Conservation (phyloP, 1,140 invertebrate genomes). For the Agrilus planipennis region DNA sequence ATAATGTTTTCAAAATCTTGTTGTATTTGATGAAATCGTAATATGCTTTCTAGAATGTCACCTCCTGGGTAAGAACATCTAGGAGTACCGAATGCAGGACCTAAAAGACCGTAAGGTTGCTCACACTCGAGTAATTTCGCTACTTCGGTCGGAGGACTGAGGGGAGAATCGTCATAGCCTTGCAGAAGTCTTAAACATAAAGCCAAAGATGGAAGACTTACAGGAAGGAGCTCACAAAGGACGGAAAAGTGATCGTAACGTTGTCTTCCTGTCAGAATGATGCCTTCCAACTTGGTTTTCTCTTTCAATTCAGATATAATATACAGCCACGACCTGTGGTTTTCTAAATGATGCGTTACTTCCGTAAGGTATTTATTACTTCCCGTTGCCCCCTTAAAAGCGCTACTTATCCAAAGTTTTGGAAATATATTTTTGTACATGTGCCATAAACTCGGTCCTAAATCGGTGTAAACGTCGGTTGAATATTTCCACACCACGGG, state of each 20-base stretch:
- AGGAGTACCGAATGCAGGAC: conserved; percentile 39
- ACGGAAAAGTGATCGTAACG: conserved; percentile 82
- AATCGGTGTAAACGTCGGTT: conserved; percentile 5
- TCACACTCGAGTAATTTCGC: conserved; percentile 33
- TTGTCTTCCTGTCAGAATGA: conserved; percentile 68
- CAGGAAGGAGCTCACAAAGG: conserved; percentile 76
- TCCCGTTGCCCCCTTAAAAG: conserved; percentile 78
- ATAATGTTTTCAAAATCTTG: conserved; percentile 20
- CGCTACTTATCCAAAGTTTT: conserved; percentile 72
- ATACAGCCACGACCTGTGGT: conserved; percentile 52
- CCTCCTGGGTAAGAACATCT: conserved; percentile 40
- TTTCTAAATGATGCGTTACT: conserved; percentile 48
- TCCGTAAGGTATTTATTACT: conserved; percentile 54
- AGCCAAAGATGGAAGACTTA: conserved; percentile 60
- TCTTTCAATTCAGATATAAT: conserved; percentile 32
- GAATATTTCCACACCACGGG: conserved; percentile 58
- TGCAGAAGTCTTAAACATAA: conserved; percentile 42
- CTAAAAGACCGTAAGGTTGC: conserved; percentile 40
- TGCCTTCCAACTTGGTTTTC: conserved; percentile 45
- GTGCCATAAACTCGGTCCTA: conserved; percentile 37
- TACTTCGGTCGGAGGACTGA: conserved; percentile 37
- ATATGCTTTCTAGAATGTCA: conserved; percentile 36
- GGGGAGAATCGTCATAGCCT: conserved; percentile 37
- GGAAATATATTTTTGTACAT: conserved; percentile 68
- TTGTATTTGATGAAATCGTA: conserved; percentile 13